Conservation (phyloP, 2,888 invertebrate species). For the Cremastinae sp. region DNA sequence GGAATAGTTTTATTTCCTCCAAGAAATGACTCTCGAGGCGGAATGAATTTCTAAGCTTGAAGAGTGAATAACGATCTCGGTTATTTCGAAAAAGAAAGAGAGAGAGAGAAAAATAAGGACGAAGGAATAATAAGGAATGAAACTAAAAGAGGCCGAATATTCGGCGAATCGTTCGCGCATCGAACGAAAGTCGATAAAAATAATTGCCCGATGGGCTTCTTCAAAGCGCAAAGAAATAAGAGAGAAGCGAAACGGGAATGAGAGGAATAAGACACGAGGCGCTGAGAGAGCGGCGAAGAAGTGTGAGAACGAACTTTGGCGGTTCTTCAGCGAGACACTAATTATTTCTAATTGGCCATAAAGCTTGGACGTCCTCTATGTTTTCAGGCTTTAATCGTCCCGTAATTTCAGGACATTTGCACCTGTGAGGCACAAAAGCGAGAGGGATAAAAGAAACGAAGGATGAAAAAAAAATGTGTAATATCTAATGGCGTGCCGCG, state of each 20-base stretch:
- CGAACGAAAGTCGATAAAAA: conserved; percentile 46
- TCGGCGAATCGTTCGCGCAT: conserved; percentile 43
- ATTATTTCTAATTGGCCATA: conserved; percentile 61
- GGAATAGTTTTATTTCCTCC: conserved; percentile 29
- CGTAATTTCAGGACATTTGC: conserved; percentile 53
- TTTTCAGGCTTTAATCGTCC: conserved; percentile 52
- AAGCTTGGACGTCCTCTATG: conserved; percentile 52
- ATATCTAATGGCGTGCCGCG: conserved; percentile 38
- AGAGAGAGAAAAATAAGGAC: conserved; percentile 3
- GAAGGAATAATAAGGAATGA: conserved; percentile 39
- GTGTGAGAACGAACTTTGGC: conserved; percentile 55
- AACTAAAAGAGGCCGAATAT: conserved; percentile 28
- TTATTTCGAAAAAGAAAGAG: conserved; percentile 5
- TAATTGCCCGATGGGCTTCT: conserved; percentile 42
- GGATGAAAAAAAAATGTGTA: conserved; percentile 27
- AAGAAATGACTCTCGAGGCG: conserved; percentile 10
- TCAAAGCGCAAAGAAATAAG: conserved; percentile 11
- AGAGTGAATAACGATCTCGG: conserved; percentile 13
- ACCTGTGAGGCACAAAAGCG: conserved; percentile 36
- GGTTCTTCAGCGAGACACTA: conserved; percentile 51
- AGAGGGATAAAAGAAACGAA: conserved; percentile 17
- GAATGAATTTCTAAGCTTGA: conserved; percentile 16
- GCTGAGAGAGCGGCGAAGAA: conserved; percentile 5
- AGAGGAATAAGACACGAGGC: background rate
- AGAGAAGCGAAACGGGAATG: background rate